Conservation (phyloP, 1,140 invertebrate species). For the Drosophila setifemur region DNA sequence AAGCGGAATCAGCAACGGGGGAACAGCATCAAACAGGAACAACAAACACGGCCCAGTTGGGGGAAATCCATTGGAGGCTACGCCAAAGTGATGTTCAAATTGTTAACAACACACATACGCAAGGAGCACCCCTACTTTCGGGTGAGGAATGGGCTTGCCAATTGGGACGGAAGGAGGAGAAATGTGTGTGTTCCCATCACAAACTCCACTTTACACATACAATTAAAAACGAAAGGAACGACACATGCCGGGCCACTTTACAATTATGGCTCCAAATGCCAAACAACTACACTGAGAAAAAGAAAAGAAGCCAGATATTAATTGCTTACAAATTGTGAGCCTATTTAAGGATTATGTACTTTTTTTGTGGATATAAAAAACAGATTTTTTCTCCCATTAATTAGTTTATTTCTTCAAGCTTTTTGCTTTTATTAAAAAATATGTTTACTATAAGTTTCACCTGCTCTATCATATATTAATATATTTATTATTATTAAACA, state of each 20-base stretch:
- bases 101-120: constrained; percentile 59
- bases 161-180: not conserved
- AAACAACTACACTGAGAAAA: not conserved
- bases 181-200: not conserved
- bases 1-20: constrained; percentile 7
- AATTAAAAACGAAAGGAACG: constrained; percentile 68
- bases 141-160: no score
- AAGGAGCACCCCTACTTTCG: not conserved
- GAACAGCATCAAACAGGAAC: constrained; percentile 19
- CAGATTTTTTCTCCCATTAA: no score
- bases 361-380: not conserved
- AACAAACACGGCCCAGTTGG: constrained; percentile 22
- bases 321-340: no score
- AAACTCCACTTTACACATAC: constrained; percentile 17
- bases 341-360: no score
- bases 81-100: constrained; percentile 75
- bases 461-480: no score
- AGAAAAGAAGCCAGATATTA: no score
- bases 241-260: constrained; percentile 52
- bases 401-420: no score
- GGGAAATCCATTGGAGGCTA: constrained; percentile 46
- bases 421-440: no score
- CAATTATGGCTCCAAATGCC: constrained; percentile 48
- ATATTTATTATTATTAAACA: no score
- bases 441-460: no score